These are phyloP conservation scores for Phyto melanocephala DNA, from an alignment of 2,888 invertebrate species.

Conservation along the genomic window DNA sequence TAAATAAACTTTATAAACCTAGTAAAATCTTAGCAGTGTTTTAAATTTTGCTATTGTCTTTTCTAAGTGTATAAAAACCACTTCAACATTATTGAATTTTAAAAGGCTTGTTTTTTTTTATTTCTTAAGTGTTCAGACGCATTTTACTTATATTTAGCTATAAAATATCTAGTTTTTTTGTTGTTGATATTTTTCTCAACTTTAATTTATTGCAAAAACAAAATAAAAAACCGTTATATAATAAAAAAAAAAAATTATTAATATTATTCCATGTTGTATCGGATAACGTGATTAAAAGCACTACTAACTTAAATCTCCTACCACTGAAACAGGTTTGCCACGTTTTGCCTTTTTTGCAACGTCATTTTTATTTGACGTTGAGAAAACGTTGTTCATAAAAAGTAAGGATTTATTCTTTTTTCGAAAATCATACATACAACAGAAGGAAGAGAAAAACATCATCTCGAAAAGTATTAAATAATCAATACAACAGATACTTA, in stretches of 20 bases:
- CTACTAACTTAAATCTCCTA: constrained; percentile 54
- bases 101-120: constrained; percentile 19
- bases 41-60: not conserved
- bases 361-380: constrained; percentile 22
- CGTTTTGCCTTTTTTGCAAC: constrained; percentile 36
- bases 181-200: constrained; percentile 31
- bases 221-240: constrained; percentile 52
- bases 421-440: not conserved
- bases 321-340: constrained; percentile 54
- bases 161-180: not conserved
- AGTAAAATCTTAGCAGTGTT: too few species aligned
- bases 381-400: not conserved
- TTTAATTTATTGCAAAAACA: constrained; percentile 24
- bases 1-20: too few species aligned
- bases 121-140: constrained; percentile 41
- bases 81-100: constrained; percentile 17
- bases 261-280: constrained; percentile 3
- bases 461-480: constrained; percentile 43
- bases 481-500: constrained; percentile 52
- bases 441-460: not conserved
- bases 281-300: constrained; percentile 45
- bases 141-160: too few species aligned
- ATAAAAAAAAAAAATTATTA: constrained; percentile 19
- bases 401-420: constrained; percentile 7
- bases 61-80: constrained; percentile 31